These are phyloP conservation scores for Triplophysa bombifrons DNA, from an alignment of 2,797 vertebrate species.

Conservation along the genomic window DNA sequence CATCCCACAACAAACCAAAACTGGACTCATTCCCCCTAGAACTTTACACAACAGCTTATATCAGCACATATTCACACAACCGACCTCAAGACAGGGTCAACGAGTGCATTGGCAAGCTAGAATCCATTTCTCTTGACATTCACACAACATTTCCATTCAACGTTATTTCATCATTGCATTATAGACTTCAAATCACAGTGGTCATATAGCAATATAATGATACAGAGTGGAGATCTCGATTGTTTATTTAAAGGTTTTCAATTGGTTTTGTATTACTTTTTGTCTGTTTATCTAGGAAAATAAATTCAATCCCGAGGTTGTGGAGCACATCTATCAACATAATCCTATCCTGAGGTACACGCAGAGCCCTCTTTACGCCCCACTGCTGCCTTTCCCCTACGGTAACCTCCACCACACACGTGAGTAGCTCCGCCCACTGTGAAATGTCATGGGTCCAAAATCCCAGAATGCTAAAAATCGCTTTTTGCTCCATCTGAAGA, in stretches of 20 bases:
- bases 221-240: not conserved
- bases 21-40: slow-evolving; percentile 24
- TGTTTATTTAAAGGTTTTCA: not conserved
- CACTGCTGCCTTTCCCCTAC: slow-evolving; percentile 91
- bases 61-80: slow-evolving; percentile 44
- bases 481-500: slow-evolving; percentile 21
- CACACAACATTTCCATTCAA: slow-evolving; percentile 12
- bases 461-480: not conserved
- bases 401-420: slow-evolving; percentile 85
- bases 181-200: not conserved
- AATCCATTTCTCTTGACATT: not conserved
- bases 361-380: slow-evolving; percentile 88
- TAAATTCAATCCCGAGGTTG: slow-evolving; percentile 84
- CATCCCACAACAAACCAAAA: slow-evolving; percentile 37
- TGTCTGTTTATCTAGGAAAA: slow-evolving; percentile 79
- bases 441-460: not conserved
- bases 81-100: not conserved
- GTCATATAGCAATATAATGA: not conserved
- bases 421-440: slow-evolving; percentile 69
- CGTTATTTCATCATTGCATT: slow-evolving; percentile 1
- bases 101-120: slow-evolving; percentile 32
- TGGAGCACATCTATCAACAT: slow-evolving; percentile 92
- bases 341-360: slow-evolving; percentile 95
- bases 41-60: slow-evolving; percentile 48
- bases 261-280: not conserved